phyloP scores from a whole-genome alignment of 2,888 invertebrate species.

The Latheticus oryzae region DNA sequence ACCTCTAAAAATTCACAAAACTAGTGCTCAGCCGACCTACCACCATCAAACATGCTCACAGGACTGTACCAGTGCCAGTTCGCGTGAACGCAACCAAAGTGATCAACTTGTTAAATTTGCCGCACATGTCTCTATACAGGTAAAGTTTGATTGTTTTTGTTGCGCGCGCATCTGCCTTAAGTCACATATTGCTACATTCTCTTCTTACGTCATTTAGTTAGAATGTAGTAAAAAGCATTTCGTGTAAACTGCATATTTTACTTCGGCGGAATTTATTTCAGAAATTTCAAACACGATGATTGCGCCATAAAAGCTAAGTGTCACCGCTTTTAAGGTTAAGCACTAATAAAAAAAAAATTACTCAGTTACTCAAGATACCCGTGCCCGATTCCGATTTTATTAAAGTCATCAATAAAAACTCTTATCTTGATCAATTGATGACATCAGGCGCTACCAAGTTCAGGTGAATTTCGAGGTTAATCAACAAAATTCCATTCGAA shows the following conservation, averaged over 20 bases:
- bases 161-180: constrained; percentile 42
- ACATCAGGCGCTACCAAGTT: constrained; percentile 26
- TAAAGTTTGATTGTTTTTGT: constrained; percentile 41
- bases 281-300: constrained; percentile 22
- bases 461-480: constrained; percentile 32
- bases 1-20: constrained; percentile 39
- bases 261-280: constrained; percentile 33
- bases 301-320: constrained; percentile 35
- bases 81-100: constrained; percentile 24
- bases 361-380: constrained; percentile 18
- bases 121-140: constrained; percentile 42
- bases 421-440: constrained; percentile 24
- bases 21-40: constrained; percentile 37
- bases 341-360: constrained; percentile 26
- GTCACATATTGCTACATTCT: constrained; percentile 32
- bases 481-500: constrained; percentile 29
- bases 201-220: constrained; percentile 33
- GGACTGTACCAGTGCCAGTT: constrained; percentile 35
- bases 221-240: constrained; percentile 38
- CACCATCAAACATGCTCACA: constrained; percentile 31
- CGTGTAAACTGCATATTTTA: constrained; percentile 35
- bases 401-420: constrained; percentile 35
- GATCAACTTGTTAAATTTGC: constrained; percentile 33
- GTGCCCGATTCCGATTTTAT: constrained; percentile 30
- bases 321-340: constrained; percentile 36